Percentiles rank a stretch among this genome's conserved stretches.
These are phyloP conservation scores for Penaeus japonicus DNA, from an alignment of 1,140 invertebrate genomes.

Conservation along the genomic window DNA sequence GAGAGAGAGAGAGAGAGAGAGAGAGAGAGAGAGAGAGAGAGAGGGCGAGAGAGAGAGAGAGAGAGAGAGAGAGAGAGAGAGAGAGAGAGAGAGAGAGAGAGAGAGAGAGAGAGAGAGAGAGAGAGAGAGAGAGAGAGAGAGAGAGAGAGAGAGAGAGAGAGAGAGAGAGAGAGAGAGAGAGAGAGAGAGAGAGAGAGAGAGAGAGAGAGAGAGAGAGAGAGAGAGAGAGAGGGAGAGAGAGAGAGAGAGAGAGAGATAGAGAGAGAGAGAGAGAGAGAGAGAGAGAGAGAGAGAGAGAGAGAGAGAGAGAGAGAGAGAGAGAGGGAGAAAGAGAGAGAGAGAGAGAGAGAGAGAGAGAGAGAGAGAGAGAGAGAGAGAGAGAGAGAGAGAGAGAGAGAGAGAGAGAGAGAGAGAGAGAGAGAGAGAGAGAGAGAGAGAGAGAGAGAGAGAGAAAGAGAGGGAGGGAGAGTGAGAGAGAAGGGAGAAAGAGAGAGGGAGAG, in stretches of 20 bases:
- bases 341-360: neutral
- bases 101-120: neutral
- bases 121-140: conserved; percentile 7
- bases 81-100: neutral
- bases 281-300: no score
- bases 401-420: no score
- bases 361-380: neutral
- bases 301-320: neutral
- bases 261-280: neutral
- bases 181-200: no score
- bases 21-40: no score
- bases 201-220: neutral
- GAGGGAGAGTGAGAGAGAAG: neutral
- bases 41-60: no score
- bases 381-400: no score
- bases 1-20: neutral
- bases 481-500: no score
- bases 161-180: neutral
- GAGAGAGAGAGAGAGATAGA: neutral
- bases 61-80: neutral
- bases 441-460: neutral
- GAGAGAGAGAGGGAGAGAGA: neutral
- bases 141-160: neutral
- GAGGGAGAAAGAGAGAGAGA: no score
- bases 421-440: neutral